Base-by-base conservation (phyloP, 2,113 vertebrate genomes). In the Kryptolebias marmoratus region DNA sequence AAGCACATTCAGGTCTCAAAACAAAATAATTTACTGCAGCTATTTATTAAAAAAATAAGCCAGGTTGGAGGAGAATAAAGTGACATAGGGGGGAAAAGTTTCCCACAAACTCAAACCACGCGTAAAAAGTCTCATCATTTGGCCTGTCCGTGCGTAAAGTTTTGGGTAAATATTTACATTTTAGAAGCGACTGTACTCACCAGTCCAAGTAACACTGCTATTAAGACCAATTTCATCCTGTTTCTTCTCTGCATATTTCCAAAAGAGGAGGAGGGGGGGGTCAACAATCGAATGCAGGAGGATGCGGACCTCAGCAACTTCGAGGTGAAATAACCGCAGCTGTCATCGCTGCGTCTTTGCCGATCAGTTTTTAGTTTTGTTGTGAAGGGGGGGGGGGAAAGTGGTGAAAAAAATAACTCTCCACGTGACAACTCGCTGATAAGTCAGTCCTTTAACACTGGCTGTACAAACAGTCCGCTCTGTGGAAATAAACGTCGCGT, bases 191-290 rank as follows among this genome's bases (percentile, higher is more conserved):
- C 39, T n/a, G 18, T 47, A 92, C 92, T 92, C 76, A 93, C 92
- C 92, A 85, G 64, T 79, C 83, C 90, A 6, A 93, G 73, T 61
- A 93, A 57, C 56, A 90, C 60, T 11, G 80, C 49, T 30, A 90
- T n/a, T 36, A 92, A 84, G 31, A 80, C 65, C 30, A 70, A 52
- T 13, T 87, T 68, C 90, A 93, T 93, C 66, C 69, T 89, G 81
- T 57, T 8, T 50, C 56, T 63, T 58, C 62, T 68, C n/a, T 28
- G 78, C 79, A 79, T 88, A 75, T 69, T 64, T 68, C 53, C 47
- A 18, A 31, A 15, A n/a, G 47, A 15, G 47, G 47, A 15, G 44
- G 44, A 5, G 47, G 47, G 6, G 13, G 2, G 22, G 27, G 4
- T 67, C 62, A 67, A 28, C 54, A 61, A 42, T 60, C 65, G 53